Base-by-base conservation (phyloP, 2,113 vertebrate genomes). In the Perca schrenkii region DNA sequence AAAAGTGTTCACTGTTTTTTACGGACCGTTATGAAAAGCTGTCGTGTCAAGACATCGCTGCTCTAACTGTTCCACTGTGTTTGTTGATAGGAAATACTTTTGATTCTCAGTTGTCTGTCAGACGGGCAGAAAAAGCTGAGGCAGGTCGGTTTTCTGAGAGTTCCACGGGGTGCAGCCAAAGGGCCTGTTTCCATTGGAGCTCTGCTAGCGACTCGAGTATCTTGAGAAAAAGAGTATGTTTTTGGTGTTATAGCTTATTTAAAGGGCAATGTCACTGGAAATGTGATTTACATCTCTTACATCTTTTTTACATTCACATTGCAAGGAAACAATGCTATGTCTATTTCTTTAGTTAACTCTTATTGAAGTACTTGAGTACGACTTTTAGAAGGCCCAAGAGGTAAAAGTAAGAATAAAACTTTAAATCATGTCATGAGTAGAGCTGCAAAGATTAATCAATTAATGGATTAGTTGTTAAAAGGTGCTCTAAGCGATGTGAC, bases 71-170 rank as follows among this genome's bases (percentile, higher is more conserved):
- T 65, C 8, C 7, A 40, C 66, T 1, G 0, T 66, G n/a, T 81
- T 76, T 74, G 57, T 53, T 60, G 64, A 75, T 4, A 58, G 72
- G 50, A 84, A 64, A 65, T 21, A 82, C 77, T 81, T 43, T 53
- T 65, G 47, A 64, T 56, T 67, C 88, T 72, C 67, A 1, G 19
- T 31, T 67, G 79, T 77, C 50, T 47, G 64, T 77, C 34, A 75
- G 63, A 54, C 14, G 31, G 65, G n/a, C 17, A 53, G 64, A 61
- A 57, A 60, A 15, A 58, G 40, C 31, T 0, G 11, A 74, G 69
- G 43, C 49, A 53, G 74, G 58, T 65, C 49, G 8, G 74, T 13
- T 80, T 71, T 68, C 66, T 43, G 34, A 14, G 77, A 47, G 77
- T 64, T 40, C 75, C 0, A 21, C 15, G 19, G 50, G 57, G 28